These are phyloP conservation scores for Potamarius usumacintae DNA, from an alignment of 2,113 vertebrate genomes.

Conservation along the genomic window DNA sequence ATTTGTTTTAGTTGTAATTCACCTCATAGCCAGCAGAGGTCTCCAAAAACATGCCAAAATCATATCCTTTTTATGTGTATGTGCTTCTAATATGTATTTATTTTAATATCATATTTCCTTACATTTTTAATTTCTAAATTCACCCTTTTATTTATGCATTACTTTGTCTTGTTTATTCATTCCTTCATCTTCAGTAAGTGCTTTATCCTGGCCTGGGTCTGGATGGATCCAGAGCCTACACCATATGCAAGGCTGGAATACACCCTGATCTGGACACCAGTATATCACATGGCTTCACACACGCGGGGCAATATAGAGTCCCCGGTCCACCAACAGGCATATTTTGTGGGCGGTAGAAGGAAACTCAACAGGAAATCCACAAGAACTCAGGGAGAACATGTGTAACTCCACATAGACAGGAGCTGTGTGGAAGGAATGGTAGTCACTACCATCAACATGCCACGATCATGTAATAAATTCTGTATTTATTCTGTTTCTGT, in stretches of 20 bases:
- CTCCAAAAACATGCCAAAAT: background rate
- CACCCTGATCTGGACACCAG: background rate
- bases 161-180: background rate
- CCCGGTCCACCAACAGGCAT: background rate
- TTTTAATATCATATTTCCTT: background rate
- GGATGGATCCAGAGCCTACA: background rate
- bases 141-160: background rate
- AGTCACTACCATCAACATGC: background rate
- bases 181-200: background rate
- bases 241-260: background rate
- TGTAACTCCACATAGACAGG: background rate
- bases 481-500: background rate
- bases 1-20: background rate
- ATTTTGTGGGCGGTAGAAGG: background rate
- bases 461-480: background rate
- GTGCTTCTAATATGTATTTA: background rate
- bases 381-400: background rate
- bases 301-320: background rate
- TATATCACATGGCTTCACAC: background rate
- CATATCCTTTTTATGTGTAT: background rate
- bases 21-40: background rate
- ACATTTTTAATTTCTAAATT: background rate
- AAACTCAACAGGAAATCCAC: background rate
- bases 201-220: background rate
- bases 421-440: background rate